These are phyloP conservation scores for Ophthalmolycus amberensis DNA, from an alignment of 2,113 vertebrate genomes.

Conservation along the genomic window DNA sequence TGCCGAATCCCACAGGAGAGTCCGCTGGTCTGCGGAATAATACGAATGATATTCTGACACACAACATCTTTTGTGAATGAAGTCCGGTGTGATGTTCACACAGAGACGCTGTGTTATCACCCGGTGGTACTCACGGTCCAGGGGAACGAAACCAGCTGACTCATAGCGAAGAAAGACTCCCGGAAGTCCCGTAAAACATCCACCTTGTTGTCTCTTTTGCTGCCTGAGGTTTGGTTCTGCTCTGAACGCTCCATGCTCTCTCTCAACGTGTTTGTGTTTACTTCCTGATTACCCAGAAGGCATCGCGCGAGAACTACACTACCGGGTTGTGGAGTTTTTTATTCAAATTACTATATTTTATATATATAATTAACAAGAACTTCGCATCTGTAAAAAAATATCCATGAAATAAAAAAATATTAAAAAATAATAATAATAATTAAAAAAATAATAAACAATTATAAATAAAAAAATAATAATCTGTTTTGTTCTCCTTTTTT, in stretches of 20 bases:
- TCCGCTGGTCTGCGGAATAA: background rate
- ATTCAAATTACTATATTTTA: background rate
- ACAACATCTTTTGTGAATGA: too few species aligned
- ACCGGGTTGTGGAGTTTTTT: conserved; percentile 53
- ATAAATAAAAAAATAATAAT: too few species aligned
- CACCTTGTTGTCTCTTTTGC: accelerated
- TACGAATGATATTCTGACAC: background rate
- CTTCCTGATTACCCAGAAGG: conserved; percentile 46
- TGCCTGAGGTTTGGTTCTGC: background rate
- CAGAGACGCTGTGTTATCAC: too few species aligned
- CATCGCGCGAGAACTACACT: background rate
- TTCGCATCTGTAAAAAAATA: background rate
- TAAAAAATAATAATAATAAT: background rate
- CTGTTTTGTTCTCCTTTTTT: too few species aligned
- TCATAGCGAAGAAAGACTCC: conserved; percentile 77
- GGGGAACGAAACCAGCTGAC: conserved; percentile 71
- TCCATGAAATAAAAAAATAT: background rate
- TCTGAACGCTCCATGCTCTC: conserved; percentile 28
- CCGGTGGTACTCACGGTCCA: conserved; percentile 77
- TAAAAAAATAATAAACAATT: background rate
- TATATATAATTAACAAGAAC: background rate
- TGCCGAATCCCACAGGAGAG: too few species aligned
- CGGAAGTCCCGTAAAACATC: conserved; percentile 66
- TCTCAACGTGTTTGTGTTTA: conserved; percentile 46
- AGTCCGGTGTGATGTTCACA: too few species aligned